phyloP scores from a whole-genome alignment of 2,113 vertebrate species.

The Dinomys branickii region DNA sequence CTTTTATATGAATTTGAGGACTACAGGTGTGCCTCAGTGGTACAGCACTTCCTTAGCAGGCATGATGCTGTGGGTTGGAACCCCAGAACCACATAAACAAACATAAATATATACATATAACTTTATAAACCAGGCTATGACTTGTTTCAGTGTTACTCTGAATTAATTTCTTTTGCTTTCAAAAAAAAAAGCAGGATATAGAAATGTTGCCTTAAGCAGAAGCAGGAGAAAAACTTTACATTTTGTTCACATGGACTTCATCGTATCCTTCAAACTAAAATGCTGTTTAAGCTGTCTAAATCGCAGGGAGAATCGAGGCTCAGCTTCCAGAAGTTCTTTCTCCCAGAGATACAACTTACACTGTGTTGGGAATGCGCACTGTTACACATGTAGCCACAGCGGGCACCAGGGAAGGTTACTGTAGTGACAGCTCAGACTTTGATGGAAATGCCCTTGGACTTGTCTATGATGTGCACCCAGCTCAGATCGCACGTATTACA shows the following conservation, averaged over 20 bases:
- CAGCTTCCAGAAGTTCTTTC: neutral
- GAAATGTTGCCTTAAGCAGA: neutral
- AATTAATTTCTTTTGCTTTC: neutral
- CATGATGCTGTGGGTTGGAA: neutral
- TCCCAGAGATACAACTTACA: neutral
- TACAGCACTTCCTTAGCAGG: neutral
- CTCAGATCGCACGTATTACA: neutral
- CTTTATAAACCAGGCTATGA: neutral
- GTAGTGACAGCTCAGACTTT: neutral
- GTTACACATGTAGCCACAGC: fast-evolving
- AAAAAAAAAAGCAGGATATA: neutral
- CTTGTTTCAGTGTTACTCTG: neutral
- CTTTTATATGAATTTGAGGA: neutral
- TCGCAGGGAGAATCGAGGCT: neutral
- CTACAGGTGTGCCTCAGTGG: neutral
- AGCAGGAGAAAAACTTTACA: neutral
- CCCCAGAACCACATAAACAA: neutral
- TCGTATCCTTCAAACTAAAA: neutral
- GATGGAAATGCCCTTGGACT: neutral
- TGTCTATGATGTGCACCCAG: neutral
- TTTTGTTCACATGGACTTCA: neutral
- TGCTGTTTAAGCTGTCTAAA: neutral
- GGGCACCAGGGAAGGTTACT: neutral
- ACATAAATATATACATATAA: too few relatives aligned
- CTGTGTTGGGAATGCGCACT: neutral